Evolutionary conservation across 1,140 invertebrate genomes (phyloP).

Genomic region (Gonatopus flavifemur): DNA sequence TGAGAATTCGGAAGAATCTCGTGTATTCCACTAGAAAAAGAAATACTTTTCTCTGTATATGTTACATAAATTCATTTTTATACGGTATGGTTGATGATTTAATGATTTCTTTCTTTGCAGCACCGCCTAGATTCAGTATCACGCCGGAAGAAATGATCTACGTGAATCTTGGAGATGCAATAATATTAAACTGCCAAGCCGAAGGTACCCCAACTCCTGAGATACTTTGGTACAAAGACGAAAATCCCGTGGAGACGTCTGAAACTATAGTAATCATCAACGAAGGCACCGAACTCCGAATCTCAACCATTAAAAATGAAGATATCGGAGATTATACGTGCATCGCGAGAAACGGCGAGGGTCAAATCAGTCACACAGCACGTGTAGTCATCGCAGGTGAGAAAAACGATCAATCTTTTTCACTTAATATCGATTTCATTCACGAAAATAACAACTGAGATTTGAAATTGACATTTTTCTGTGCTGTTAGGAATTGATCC

Average conservation of each 20-base stretch:
- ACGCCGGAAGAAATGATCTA: conserved; percentile 93
- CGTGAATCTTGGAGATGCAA: conserved; percentile 92
- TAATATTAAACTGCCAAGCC: conserved; percentile 93
- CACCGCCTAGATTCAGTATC: conserved; percentile 88
- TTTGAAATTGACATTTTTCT: too few relatives aligned
- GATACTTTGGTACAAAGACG: conserved; percentile 91
- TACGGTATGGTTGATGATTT: neutral
- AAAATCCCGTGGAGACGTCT: conserved; percentile 83
- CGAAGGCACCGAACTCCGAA: conserved; percentile 87
- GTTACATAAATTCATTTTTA: too few relatives aligned
- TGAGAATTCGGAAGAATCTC: too few relatives aligned
- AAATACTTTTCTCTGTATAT: too few relatives aligned
- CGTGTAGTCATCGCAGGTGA: conserved; percentile 93
- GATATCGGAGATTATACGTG: conserved; percentile 96
- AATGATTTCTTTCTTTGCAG: conserved; percentile 39
- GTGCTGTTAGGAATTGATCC: too few relatives aligned
- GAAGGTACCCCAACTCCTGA: conserved; percentile 89
- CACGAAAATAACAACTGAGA: too few relatives aligned
- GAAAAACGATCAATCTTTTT: conserved; percentile 15
- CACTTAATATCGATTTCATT: too few relatives aligned
- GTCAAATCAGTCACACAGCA: conserved; percentile 90
- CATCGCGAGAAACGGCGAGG: conserved; percentile 91
- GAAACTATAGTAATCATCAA: conserved; percentile 85
- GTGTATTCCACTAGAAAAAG: too few relatives aligned
- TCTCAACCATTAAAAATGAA: conserved; percentile 85